Percentiles rank a stretch among this genome's conserved stretches.
phyloP scores from a whole-genome alignment of 2,797 vertebrate genomes.

The Remorina albescens region DNA sequence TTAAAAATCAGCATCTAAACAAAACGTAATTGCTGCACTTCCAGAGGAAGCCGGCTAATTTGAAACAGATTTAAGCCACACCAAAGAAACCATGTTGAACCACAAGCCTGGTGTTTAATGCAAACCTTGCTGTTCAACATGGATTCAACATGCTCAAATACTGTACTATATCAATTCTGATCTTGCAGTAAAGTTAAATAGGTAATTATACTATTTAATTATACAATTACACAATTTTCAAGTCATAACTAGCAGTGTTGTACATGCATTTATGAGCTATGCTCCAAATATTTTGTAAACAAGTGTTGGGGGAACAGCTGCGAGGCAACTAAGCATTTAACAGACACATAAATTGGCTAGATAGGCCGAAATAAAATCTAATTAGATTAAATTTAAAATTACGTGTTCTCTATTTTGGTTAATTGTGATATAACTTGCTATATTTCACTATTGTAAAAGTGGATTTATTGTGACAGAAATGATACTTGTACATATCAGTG shows the following conservation, averaged over 20 bases:
- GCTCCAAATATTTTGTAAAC: constrained; percentile 38
- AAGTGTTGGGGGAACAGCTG: constrained; percentile 33
- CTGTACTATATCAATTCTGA: not conserved
- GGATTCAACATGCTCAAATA: constrained; percentile 22
- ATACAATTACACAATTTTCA: constrained; percentile 28
- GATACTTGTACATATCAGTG: not conserved
- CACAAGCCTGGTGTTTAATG: constrained; percentile 24
- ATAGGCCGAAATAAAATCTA: constrained; percentile 26
- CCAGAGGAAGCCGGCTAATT: constrained; percentile 63
- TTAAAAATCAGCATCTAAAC: constrained; percentile 63
- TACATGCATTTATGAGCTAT: constrained; percentile 25
- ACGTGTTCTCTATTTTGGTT: constrained; percentile 11
- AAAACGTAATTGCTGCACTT: constrained; percentile 60
- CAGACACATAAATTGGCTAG: constrained; percentile 4
- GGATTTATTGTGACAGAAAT: not conserved
- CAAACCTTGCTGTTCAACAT: constrained; percentile 19
- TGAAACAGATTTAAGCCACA: constrained; percentile 67
- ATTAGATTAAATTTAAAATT: constrained; percentile 33
- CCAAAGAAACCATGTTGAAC: constrained; percentile 32
- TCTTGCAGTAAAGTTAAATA: constrained; percentile 11
- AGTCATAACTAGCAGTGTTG: not conserved
- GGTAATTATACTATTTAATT: constrained; percentile 20
- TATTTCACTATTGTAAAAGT: not conserved
- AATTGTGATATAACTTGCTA: not conserved
- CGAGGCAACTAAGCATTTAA: constrained; percentile 35